Percentiles rank a stretch among this genome's conserved stretches.
Evolutionary conservation across 2,113 vertebrate genomes (phyloP).

Genomic region (Aptenodytes patagonicus): DNA sequence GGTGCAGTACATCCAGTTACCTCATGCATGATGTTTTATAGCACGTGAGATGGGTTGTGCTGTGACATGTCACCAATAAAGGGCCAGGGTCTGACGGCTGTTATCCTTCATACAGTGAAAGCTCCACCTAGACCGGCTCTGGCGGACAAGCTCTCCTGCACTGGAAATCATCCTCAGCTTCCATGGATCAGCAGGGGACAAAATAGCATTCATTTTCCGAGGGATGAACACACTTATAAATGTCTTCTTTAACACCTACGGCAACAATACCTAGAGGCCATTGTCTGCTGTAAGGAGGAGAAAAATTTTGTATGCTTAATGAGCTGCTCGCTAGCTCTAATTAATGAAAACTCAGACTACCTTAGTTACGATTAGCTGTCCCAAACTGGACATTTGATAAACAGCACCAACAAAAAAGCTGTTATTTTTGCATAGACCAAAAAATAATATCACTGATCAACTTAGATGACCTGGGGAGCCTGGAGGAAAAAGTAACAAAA

Average conservation of each 20-base stretch:
- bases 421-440: neutral
- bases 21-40: neutral
- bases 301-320: neutral
- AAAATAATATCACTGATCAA: neutral
- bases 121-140: neutral
- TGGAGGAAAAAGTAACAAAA: neutral
- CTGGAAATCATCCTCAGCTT: neutral
- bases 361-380: neutral
- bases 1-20: neutral
- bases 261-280: neutral
- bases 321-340: neutral
- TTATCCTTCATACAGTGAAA: neutral
- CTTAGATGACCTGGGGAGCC: neutral
- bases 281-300: neutral
- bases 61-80: neutral
- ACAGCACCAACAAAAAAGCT: neutral
- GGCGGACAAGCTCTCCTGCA: neutral
- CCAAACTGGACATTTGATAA: neutral
- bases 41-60: neutral
- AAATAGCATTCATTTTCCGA: neutral
- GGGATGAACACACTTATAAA: neutral
- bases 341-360: neutral
- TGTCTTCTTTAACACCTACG: neutral
- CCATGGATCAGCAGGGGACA: neutral
- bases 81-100: neutral